Conservation (phyloP, 2,113 vertebrate species). For the Phaethornis superciliosus region DNA sequence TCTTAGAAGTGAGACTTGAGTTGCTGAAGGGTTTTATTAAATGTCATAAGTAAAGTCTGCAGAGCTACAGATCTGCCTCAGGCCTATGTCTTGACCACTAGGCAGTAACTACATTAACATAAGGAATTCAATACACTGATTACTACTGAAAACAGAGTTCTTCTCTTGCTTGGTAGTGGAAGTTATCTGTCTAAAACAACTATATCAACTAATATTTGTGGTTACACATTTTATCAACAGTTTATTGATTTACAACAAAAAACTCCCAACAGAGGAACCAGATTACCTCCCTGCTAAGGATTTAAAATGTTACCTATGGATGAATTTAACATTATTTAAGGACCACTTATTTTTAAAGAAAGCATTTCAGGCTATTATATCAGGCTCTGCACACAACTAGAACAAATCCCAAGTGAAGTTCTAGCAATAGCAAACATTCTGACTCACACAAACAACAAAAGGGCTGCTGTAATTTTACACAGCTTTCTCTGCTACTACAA, state of each 20-base stretch:
- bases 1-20: background rate
- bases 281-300: background rate
- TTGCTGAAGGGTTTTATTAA: background rate
- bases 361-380: background rate
- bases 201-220: background rate
- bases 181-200: background rate
- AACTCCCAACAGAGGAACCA: background rate
- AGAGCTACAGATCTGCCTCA: background rate
- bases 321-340: background rate
- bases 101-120: background rate
- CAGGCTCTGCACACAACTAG: background rate
- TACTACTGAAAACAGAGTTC: background rate
- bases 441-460: background rate
- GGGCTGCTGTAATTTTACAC: background rate
- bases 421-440: background rate
- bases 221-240: background rate
- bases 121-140: background rate
- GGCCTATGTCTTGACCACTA: background rate
- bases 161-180: background rate
- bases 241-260: background rate
- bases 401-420: background rate
- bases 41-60: background rate
- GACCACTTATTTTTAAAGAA: background rate
- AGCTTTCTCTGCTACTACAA: background rate
- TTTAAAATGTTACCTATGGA: background rate